These are phyloP conservation scores for Paracentrotus lividus DNA, from an alignment of 53 echinoderm and acorn worm genomes.

Conservation along the genomic window DNA sequence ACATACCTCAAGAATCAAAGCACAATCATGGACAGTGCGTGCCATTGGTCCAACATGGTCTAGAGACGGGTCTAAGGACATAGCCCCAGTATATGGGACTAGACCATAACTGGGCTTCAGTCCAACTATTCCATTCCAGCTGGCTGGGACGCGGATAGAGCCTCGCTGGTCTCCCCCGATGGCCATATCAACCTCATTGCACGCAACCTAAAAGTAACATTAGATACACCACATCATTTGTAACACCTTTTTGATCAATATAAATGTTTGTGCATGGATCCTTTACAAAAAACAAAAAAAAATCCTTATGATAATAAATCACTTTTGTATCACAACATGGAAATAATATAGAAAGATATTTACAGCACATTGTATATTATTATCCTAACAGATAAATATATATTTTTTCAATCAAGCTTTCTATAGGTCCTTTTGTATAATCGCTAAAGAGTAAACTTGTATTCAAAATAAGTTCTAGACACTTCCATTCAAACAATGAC, in stretches of 20 bases:
- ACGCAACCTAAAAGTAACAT: conserved; percentile 69
- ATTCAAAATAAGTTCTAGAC: no score
- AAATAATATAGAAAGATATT: no score
- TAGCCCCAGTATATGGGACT: conserved; percentile 85
- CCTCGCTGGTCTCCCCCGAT: conserved; percentile 90
- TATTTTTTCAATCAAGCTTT: no score
- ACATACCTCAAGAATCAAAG: conserved; percentile 84
- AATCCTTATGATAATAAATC: no score
- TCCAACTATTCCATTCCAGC: conserved; percentile 84
- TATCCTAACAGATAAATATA: no score
- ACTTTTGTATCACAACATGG: no score
- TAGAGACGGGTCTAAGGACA: conserved; percentile 74
- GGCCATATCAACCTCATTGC: conserved; percentile 85
- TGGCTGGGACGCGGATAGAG: conserved; percentile 80
- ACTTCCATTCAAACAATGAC: no score
- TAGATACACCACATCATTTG: not conserved
- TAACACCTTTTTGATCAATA: not conserved
- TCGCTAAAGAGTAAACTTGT: no score
- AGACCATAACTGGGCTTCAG: conserved; percentile 84
- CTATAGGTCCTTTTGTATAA: no score
- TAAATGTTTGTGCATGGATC: not conserved
- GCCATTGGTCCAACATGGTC: conserved; percentile 89
- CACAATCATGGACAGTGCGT: conserved; percentile 83
- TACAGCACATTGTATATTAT: no score
- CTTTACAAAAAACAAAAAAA: no score